Evolutionary conservation across 2,888 invertebrate genomes (phyloP).

Genomic region (Rhorus exstirpatorius): DNA sequence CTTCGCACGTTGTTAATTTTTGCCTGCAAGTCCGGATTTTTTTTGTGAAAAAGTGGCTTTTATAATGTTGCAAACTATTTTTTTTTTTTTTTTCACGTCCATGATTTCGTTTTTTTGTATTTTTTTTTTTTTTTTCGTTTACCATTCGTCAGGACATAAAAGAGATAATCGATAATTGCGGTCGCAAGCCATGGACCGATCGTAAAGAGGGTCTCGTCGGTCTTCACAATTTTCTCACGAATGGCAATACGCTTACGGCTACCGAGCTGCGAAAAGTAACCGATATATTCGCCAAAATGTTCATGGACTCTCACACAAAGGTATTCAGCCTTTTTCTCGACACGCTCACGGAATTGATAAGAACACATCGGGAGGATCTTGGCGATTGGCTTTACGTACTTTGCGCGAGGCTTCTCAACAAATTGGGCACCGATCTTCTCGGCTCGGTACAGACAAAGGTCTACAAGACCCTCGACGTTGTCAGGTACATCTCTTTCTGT

Average conservation of each 20-base stretch:
- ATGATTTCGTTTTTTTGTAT: background rate
- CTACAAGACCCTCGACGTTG: conserved; percentile 93
- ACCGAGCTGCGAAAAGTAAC: conserved; percentile 94
- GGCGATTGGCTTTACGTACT: conserved; percentile 97
- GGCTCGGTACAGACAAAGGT: conserved; percentile 97
- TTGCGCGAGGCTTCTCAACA: conserved; percentile 94
- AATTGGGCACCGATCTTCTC: conserved; percentile 96
- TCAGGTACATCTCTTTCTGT: conserved; percentile 87
- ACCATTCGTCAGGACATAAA: conserved; percentile 92
- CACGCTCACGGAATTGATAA: conserved; percentile 95
- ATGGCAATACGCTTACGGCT: conserved; percentile 89
- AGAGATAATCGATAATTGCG: conserved; percentile 95
- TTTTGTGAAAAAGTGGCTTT: too few species aligned
- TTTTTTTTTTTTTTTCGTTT: background rate
- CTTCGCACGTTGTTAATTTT: background rate
- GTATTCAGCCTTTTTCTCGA: conserved; percentile 97
- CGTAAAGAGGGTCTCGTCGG: conserved; percentile 97
- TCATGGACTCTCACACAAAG: conserved; percentile 98
- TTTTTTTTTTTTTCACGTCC: background rate
- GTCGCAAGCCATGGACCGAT: conserved; percentile 97
- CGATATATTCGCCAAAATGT: conserved; percentile 98
- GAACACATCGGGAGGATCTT: conserved; percentile 94
- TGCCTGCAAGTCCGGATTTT: too few species aligned
- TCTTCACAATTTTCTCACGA: conserved; percentile 91
- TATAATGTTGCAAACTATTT: background rate